Evolutionary conservation across 2,113 vertebrate genomes (phyloP), one percentile per base, ranked within the genome.

Genomic region (Candoia aspera): DNA sequence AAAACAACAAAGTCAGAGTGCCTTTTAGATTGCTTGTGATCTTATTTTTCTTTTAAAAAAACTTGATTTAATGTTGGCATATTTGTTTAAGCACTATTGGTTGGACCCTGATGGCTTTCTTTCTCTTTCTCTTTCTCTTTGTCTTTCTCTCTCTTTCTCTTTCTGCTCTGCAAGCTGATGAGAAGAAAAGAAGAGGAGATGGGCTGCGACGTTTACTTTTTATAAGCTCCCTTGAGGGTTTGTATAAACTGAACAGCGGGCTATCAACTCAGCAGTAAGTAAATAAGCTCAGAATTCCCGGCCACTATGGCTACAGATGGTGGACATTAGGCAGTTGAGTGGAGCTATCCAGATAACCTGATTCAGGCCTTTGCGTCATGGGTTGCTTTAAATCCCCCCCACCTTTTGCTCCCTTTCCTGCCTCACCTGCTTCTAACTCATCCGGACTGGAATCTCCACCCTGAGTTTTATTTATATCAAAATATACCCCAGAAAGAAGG

Each of bases 381-480:
- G 73, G 17, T 8, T 42, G 33, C 73, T 79, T 37, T 79, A 79
- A 79, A 79, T 79, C 17, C 73, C 73, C 33, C 17, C n/a, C 2
- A 0, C 68, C 8, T 46, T 5, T 53, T 0, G 13, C 21, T 21
- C 8, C 53, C 54, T 57, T 5, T 6, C 19, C 79, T 8, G 1
- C 5, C 29, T 12, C 9, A 5, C 6, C 54, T 60, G 62, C 55
- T 60, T 23, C 64, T 29, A 87, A 53, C 60, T 53, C 37, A n/a
- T 9, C n/a, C 4, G 1, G 19, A n/a, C 62, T n/a, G 24, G 53
- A 10, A 49, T 8, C 55, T 17, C 29, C 64, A 19, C 62, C 55
- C n/a, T 29, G 37, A 17, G 15, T 0, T 29, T 49, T 93, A 59
- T 93, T 93, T 93, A 90, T 87, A 62, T 12, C 89, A 88, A 87